Conservation (phyloP, 2,797 vertebrate genomes). For the Acanthurus lineatus region DNA sequence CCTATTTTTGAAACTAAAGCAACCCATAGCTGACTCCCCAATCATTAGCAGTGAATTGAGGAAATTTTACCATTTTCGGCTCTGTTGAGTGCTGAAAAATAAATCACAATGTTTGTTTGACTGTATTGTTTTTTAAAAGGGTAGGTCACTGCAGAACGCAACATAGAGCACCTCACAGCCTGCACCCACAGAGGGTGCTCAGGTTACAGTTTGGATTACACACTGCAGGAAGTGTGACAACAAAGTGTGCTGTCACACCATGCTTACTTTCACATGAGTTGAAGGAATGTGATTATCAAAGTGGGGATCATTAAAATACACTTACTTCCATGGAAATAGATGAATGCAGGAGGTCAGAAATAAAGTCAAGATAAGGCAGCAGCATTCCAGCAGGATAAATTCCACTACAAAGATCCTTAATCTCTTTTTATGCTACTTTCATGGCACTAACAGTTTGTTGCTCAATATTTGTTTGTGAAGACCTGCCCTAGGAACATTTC, state of each 20-base stretch:
- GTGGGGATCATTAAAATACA: neutral
- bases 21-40: neutral
- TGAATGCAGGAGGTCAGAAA: neutral
- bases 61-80: neutral
- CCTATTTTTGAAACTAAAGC: neutral
- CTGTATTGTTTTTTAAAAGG: neutral
- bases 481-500: too few species aligned
- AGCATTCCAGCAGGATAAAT: neutral
- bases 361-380: neutral
- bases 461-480: neutral
- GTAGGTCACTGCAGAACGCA: neutral
- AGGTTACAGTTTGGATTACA: neutral
- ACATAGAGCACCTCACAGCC: conserved; percentile 8
- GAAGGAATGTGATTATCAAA: neutral
- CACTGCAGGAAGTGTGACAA: neutral
- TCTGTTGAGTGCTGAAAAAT: neutral
- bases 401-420: neutral
- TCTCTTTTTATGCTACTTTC: neutral
- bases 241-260: neutral
- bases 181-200: conserved; percentile 47
- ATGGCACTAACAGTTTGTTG: neutral
- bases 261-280: neutral
- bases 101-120: neutral
- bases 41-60: neutral
- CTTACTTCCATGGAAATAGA: neutral